Base-by-base conservation (phyloP, 1,140 invertebrate genomes). In the Tetramorium parvispinum region DNA sequence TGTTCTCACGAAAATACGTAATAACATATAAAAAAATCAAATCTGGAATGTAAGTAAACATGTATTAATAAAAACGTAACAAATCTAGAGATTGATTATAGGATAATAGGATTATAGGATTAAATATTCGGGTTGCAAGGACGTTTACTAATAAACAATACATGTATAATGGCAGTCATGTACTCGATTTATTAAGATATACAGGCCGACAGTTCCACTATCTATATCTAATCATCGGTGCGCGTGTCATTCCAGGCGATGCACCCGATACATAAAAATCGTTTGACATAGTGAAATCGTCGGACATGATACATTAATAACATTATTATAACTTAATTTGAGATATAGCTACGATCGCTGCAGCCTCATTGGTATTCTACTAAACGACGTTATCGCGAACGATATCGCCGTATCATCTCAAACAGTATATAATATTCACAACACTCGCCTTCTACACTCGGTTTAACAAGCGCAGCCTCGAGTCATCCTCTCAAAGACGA, bases 241-340 rank as follows among this genome's bases (percentile, higher is more conserved):
- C 57, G 24, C 49, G 59, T 59, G 13, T 70, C 55, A 75, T 76
- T 21, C 46, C 24, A 65, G 66, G 32, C 55, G 57, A 51, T 51
- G 68, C 49, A 43, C 53, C 43, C 37, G 32, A 37, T 63, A 57
- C 68, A 87, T 91, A 87, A 89, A 91, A 91, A 90, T 87, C 46
- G 13, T 75, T 81, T 63, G 79, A 53, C 65, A 89, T 68, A 88
- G 89, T 89, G 85, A 87, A 88, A 89, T 76, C 75, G 68, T 91
- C 90, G 89, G 89, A 86, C 89, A 85, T 77, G 87, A 91, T 91
- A 91, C 90, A 91, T 91, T 91, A 91, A 91, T 91, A 91, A 91
- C 89, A 65, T 88, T 87, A 88, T 88, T 53, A 87, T 89, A 77
- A 89, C 53, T 83, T 91, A 87, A 87, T 89, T 88, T 82, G 79